A percentile compares a stretch with the other conserved stretches of the same genome.
Evolutionary conservation across 1,140 invertebrate species (phyloP).

Genomic region (Apis cerana): DNA sequence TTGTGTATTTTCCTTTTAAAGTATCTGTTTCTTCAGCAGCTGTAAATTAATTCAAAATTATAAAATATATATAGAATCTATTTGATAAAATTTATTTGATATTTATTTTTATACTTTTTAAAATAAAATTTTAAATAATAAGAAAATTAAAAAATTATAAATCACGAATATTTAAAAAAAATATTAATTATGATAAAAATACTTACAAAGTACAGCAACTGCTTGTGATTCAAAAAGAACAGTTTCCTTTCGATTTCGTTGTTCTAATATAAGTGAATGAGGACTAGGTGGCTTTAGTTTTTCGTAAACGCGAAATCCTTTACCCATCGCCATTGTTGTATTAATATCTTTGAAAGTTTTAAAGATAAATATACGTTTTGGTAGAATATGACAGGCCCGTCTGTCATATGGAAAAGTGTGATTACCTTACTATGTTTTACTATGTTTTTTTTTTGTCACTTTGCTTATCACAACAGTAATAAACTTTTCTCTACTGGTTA

Average conservation of each 20-base stretch:
- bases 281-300: constrained; percentile 91
- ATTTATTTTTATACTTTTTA: background rate
- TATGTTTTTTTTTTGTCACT: constrained; percentile 27
- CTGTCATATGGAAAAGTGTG: constrained; percentile 37
- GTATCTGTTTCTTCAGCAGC: constrained; percentile 91
- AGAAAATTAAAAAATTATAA: background rate
- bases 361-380: constrained; percentile 21
- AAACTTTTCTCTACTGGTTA: constrained; percentile 7
- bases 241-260: constrained; percentile 91
- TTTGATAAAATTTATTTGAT: background rate
- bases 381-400: constrained; percentile 37
- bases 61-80: background rate
- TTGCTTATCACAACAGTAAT: background rate
- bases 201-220: constrained; percentile 91
- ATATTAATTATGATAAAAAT: constrained; percentile 17
- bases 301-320: constrained; percentile 94
- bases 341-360: constrained; percentile 25
- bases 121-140: background rate
- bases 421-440: constrained; percentile 13
- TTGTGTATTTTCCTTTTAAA: constrained; percentile 93
- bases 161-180: background rate
- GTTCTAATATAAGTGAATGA: constrained; percentile 95
- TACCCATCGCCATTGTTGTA: constrained; percentile 93
- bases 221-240: constrained; percentile 95
- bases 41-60: constrained; percentile 67